Conservation (phyloP, 2,113 vertebrate genomes). For the Pseudonaja textilis region DNA sequence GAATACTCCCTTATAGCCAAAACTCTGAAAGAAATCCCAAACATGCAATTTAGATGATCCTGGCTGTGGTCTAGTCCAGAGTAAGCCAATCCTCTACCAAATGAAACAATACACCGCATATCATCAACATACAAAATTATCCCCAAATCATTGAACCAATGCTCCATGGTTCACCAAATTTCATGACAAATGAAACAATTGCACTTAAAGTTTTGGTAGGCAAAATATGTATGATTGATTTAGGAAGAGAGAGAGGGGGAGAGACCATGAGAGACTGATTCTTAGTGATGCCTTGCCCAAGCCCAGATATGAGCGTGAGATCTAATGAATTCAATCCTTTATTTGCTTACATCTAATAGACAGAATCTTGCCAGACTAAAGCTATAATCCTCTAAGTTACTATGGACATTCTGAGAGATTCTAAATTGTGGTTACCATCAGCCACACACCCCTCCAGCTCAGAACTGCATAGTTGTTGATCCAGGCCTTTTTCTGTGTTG, state of each 20-base stretch:
- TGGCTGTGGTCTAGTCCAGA: not conserved
- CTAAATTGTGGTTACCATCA: no score
- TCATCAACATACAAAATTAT: not conserved
- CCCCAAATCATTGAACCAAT: not conserved
- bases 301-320: not conserved
- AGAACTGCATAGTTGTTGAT: constrained; percentile 54
- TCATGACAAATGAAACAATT: constrained; percentile 78
- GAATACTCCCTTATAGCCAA: not conserved
- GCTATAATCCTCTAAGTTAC: not conserved
- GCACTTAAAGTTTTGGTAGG: constrained; percentile 71
- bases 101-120: not conserved
- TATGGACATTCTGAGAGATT: no score
- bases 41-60: not conserved
- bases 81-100: not conserved
- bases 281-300: not conserved
- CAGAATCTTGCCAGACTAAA: not conserved
- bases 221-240: constrained; percentile 38
- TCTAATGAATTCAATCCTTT: not conserved
- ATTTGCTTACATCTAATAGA: not conserved
- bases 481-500: constrained; percentile 29
- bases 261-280: not conserved
- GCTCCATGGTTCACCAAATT: constrained; percentile 54
- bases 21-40: not conserved
- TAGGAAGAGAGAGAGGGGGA: not conserved
- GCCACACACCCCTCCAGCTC: constrained; percentile 2